phyloP scores from a whole-genome alignment of 2,888 invertebrate genomes.

The Diloba caeruleocephala region DNA sequence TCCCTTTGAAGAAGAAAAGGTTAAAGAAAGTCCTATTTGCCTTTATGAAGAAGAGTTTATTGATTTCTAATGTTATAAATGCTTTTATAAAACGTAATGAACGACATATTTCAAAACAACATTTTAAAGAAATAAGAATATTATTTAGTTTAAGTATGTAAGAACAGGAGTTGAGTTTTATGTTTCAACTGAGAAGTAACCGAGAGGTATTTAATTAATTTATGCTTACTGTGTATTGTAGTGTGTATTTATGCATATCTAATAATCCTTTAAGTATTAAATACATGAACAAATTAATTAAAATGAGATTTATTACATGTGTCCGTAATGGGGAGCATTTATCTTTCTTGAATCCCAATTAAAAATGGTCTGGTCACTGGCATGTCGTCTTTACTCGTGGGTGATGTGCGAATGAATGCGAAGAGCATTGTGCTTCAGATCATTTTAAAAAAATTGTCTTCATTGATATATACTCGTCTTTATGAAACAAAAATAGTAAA shows the following conservation, averaged over 20 bases:
- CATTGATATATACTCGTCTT: too few relatives aligned
- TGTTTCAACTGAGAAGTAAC: slow-evolving; percentile 19
- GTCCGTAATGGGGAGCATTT: too few relatives aligned
- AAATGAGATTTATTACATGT: slow-evolving; percentile 7
- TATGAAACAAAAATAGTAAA: too few relatives aligned
- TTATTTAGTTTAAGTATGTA: too few relatives aligned
- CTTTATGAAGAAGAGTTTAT: slow-evolving; percentile 91
- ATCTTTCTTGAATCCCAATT: too few relatives aligned
- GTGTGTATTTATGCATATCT: slow-evolving; percentile 3
- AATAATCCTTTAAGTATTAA: slow-evolving; percentile 9
- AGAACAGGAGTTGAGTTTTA: too few relatives aligned
- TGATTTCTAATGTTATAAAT: slow-evolving; percentile 87
- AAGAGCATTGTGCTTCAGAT: too few relatives aligned
- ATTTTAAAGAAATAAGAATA: slow-evolving; percentile 52
- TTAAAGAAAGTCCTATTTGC: slow-evolving; percentile 86
- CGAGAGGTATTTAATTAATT: slow-evolving; percentile 6
- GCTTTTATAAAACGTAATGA: not conserved
- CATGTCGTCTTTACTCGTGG: too few relatives aligned
- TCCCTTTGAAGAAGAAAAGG: slow-evolving; percentile 87
- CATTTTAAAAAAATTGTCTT: too few relatives aligned
- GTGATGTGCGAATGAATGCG: too few relatives aligned
- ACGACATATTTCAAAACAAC: not conserved
- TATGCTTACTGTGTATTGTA: slow-evolving; percentile 10
- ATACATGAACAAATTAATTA: slow-evolving; percentile 12
- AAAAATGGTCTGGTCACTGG: too few relatives aligned